These are phyloP conservation scores for Tapera naevia DNA, from an alignment of 2,797 vertebrate species.

Conservation along the genomic window DNA sequence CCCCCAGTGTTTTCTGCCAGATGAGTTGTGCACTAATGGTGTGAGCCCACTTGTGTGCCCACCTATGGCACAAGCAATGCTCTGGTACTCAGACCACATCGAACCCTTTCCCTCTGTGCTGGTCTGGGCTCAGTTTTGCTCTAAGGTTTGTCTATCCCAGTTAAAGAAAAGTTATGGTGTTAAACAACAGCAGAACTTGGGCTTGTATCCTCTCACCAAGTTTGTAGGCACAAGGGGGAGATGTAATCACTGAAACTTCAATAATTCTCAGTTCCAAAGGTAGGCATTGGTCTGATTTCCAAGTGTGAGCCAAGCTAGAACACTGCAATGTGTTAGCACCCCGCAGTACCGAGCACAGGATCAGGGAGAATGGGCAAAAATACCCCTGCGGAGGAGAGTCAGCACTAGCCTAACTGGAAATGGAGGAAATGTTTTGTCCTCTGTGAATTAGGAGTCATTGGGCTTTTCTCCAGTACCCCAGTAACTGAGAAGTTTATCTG, in stretches of 20 bases:
- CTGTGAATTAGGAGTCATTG: background rate
- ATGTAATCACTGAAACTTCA: background rate
- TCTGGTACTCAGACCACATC: accelerated
- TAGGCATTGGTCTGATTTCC: background rate
- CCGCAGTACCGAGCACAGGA: background rate
- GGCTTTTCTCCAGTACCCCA: background rate
- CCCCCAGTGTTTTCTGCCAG: background rate
- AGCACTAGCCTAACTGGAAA: background rate
- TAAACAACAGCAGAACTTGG: background rate
- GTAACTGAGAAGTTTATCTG: constrained; percentile 35
- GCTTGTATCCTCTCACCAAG: background rate
- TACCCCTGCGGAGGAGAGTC: background rate
- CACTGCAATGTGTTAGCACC: background rate
- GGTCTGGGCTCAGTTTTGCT: background rate
- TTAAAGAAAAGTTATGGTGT: background rate
- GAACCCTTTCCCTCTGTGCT: background rate
- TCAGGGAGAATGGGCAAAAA: background rate
- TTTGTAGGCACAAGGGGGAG: constrained; percentile 37
- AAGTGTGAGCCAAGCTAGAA: background rate
- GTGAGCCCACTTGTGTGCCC: background rate
- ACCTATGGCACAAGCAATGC: background rate
- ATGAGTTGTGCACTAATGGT: background rate
- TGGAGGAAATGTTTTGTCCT: background rate
- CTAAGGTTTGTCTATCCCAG: background rate
- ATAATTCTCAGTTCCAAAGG: background rate